These are phyloP conservation scores for Nothocercus julius DNA, from an alignment of 2,113 vertebrate species.

Conservation along the genomic window DNA sequence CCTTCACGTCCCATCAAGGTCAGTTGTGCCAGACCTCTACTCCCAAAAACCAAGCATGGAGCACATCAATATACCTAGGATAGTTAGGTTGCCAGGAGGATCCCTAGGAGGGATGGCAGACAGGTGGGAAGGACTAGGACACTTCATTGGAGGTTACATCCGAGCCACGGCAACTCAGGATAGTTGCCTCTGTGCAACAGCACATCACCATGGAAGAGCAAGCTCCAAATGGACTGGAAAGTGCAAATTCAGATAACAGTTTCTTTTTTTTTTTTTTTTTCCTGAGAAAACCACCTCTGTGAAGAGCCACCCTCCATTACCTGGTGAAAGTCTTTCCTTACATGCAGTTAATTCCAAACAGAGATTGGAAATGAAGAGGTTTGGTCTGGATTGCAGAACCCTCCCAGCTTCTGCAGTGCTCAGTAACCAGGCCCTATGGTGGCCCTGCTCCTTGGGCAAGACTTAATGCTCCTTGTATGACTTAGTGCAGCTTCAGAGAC, in stretches of 20 bases:
- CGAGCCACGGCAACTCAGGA: no score
- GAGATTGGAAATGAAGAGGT: neutral
- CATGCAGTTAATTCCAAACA: neutral
- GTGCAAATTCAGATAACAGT: neutral
- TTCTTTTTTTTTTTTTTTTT: neutral
- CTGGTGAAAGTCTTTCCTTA: neutral
- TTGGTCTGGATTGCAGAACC: neutral
- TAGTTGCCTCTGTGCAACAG: neutral
- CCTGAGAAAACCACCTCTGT: neutral
- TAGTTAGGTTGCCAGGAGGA: neutral
- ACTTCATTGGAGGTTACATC: neutral
- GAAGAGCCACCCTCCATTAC: neutral
- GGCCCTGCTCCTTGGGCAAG: neutral
- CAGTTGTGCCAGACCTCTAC: neutral
- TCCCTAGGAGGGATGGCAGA: neutral
- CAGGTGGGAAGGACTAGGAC: neutral
- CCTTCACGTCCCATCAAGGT: neutral
- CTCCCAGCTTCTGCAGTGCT: accelerated
- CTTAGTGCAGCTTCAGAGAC: neutral
- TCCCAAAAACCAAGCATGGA: neutral
- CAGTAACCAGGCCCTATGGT: neutral
- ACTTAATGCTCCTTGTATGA: neutral
- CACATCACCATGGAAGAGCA: neutral
- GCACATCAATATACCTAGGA: neutral
- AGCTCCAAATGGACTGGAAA: neutral